Evolutionary conservation across 2,888 invertebrate species (phyloP).

Genomic region (Dolichopus griseipennis): DNA sequence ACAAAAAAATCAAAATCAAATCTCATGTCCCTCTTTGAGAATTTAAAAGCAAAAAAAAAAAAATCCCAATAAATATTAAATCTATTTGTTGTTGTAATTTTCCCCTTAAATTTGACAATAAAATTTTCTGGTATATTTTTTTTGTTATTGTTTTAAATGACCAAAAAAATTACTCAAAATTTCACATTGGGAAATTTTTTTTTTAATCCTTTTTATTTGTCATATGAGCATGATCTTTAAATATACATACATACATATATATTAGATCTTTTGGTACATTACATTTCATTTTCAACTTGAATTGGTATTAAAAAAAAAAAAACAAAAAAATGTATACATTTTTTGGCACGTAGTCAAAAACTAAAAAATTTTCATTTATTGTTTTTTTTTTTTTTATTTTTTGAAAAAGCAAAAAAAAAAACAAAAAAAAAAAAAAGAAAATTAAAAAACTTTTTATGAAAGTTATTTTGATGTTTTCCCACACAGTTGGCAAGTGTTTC

Average conservation of each 20-base stretch:
- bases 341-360: not conserved
- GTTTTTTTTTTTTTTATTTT: too few species aligned
- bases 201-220: not conserved
- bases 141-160: too few species aligned
- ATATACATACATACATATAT: not conserved
- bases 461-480: constrained; percentile 3
- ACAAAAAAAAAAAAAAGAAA: too few species aligned
- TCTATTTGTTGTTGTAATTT: too few species aligned
- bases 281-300: not conserved
- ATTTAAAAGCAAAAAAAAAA: too few species aligned
- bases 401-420: too few species aligned
- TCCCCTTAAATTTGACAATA: too few species aligned
- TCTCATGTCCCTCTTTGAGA: too few species aligned
- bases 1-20: too few species aligned
- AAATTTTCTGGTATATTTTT: too few species aligned
- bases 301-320: not conserved
- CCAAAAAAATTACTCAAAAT: not conserved
- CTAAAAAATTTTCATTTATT: not conserved
- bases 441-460: not conserved
- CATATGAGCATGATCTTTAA: not conserved
- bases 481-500: not conserved
- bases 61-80: too few species aligned
- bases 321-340: too few species aligned
- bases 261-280: not conserved
- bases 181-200: not conserved